phyloP scores from a whole-genome alignment of 2,888 invertebrate species.

The Acanthoscelides obtectus region DNA sequence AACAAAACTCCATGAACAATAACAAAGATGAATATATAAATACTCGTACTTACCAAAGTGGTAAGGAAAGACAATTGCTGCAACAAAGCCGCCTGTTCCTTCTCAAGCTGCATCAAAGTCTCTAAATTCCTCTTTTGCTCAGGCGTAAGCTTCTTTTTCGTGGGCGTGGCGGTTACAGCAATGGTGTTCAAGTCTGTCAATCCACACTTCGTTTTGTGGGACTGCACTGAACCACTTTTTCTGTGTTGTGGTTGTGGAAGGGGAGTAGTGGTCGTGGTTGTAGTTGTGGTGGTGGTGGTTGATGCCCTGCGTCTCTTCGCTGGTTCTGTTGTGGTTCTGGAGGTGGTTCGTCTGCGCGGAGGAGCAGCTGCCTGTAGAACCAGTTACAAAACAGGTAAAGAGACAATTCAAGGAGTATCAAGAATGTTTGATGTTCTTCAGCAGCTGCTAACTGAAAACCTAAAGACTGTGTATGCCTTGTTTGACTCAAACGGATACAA shows the following conservation, averaged over 20 bases:
- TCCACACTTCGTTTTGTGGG: conserved; percentile 14
- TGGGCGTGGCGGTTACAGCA: conserved; percentile 18
- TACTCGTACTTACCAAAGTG: conserved; percentile 35
- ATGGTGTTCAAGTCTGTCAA: conserved; percentile 15
- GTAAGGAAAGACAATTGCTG: conserved; percentile 43
- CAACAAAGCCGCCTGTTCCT: conserved; percentile 43
- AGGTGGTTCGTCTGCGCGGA: conserved; percentile 17
- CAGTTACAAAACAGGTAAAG: no score
- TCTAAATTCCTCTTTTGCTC: conserved; percentile 43
- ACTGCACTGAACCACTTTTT: background rate
- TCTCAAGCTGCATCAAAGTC: conserved; percentile 40
- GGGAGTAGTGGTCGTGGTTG: background rate
- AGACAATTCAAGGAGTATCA: no score
- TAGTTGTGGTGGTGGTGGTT: no score
- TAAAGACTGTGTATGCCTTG: no score
- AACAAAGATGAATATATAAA: no score
- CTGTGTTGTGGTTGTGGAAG: no score
- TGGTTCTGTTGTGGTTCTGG: conserved; percentile 6
- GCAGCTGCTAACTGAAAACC: no score
- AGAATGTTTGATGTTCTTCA: no score
- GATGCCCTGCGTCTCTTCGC: conserved; percentile 4
- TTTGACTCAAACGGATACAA: no score
- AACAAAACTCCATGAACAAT: no score
- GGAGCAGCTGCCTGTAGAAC: conserved; percentile 3
- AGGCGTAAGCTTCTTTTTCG: conserved; percentile 37